These are phyloP conservation scores for Leptosomus discolor DNA, from an alignment of 2,113 vertebrate genomes.

Conservation along the genomic window DNA sequence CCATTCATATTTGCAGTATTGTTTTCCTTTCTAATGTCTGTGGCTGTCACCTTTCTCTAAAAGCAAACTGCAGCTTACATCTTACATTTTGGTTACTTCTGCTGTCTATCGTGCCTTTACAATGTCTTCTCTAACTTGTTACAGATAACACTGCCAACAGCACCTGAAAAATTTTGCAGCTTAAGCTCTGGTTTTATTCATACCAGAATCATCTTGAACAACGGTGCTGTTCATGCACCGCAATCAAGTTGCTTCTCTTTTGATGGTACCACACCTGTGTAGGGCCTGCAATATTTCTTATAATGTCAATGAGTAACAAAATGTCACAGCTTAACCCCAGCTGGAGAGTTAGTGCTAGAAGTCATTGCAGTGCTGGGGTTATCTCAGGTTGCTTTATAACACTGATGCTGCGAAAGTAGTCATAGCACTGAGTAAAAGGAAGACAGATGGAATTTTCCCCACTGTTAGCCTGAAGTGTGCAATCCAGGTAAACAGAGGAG, in stretches of 20 bases:
- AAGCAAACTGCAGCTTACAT: background rate
- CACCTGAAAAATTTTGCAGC: background rate
- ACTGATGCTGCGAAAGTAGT: background rate
- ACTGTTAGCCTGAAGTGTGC: background rate
- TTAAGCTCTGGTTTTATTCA: background rate
- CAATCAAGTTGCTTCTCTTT: background rate
- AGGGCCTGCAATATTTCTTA: background rate
- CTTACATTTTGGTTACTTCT: background rate
- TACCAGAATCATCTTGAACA: background rate
- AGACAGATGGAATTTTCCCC: background rate
- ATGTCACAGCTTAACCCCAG: background rate
- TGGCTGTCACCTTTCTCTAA: background rate
- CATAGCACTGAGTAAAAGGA: background rate
- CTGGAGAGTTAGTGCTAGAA: background rate
- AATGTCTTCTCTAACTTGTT: background rate
- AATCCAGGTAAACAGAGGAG: background rate
- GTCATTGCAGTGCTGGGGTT: background rate
- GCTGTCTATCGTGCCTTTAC: background rate
- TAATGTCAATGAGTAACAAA: background rate
- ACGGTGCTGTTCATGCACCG: background rate
- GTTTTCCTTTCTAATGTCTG: background rate
- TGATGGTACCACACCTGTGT: rapidly evolving
- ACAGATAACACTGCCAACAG: background rate
- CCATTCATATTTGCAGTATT: background rate
- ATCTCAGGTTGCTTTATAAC: background rate